A percentile compares a stretch with the other conserved stretches of the same genome.
These are phyloP conservation scores for Megalops cyprinoides DNA, from an alignment of 2,797 vertebrate genomes.

Conservation along the genomic window DNA sequence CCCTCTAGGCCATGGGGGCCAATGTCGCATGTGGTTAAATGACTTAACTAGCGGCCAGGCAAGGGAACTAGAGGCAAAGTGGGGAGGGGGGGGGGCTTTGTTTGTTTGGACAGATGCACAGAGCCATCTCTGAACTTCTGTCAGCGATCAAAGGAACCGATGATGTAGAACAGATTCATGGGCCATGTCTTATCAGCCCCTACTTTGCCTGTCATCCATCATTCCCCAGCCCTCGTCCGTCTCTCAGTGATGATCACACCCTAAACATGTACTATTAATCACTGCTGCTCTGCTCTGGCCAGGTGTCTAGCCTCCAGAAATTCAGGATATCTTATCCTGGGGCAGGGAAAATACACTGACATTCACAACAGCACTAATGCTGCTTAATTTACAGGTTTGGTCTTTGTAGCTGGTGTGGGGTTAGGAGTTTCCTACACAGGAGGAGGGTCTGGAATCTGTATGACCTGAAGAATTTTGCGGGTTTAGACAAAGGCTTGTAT, in stretches of 20 bases:
- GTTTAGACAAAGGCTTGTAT: slow-evolving; percentile 23
- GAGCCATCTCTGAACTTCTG: slow-evolving; percentile 90
- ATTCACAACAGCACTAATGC: slow-evolving; percentile 19
- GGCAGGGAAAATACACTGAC: slow-evolving; percentile 53
- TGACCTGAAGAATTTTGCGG: slow-evolving; percentile 32
- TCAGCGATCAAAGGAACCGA: slow-evolving; percentile 92
- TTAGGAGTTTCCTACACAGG: slow-evolving; percentile 13
- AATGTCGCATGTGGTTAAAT: slow-evolving; percentile 45
- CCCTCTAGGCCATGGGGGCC: slow-evolving; percentile 23
- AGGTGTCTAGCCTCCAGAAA: slow-evolving; percentile 92
- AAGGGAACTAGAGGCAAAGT: slow-evolving; percentile 50
- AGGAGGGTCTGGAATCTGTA: slow-evolving; percentile 23
- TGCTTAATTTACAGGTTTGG: slow-evolving; percentile 21
- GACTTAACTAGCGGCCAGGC: slow-evolving; percentile 58
- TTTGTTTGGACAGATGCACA: slow-evolving; percentile 92
- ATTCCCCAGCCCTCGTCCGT: slow-evolving; percentile 81
- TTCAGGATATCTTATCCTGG: slow-evolving; percentile 60
- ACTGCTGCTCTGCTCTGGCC: slow-evolving; percentile 78
- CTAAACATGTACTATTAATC: slow-evolving; percentile 97
- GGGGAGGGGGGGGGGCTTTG: slow-evolving; percentile 64
- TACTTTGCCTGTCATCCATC: slow-evolving; percentile 86
- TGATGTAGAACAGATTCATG: slow-evolving; percentile 97
- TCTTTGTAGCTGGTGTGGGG: neutral
- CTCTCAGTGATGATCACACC: slow-evolving; percentile 84
- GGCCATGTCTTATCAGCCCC: slow-evolving; percentile 93